phyloP scores from a whole-genome alignment of 2,113 vertebrate species.

The Ictalurus furcatus region DNA sequence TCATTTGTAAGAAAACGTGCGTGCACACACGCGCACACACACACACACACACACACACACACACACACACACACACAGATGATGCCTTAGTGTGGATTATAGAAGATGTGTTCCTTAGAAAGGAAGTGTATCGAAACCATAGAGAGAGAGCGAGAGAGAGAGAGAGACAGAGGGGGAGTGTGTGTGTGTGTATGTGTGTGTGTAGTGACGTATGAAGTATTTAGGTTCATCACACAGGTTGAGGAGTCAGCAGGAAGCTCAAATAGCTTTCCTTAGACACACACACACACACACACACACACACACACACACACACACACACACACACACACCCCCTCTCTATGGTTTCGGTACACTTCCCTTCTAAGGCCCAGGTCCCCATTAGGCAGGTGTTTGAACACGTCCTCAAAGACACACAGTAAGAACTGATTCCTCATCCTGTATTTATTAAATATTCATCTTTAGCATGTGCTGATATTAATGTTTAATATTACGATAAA shows the following conservation, averaged over 20 bases:
- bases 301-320: no score
- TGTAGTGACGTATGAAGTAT: slow-evolving; percentile 65
- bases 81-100: neutral
- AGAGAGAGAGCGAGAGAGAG: no score
- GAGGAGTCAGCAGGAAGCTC: slow-evolving; percentile 62
- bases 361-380: neutral
- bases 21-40: neutral
- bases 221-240: slow-evolving; percentile 69
- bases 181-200: slow-evolving; percentile 24
- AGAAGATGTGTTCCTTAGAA: neutral
- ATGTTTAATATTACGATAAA: neutral
- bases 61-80: neutral
- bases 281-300: no score
- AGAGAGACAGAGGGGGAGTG: neutral
- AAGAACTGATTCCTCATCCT: neutral
- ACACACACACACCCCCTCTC: no score
- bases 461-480: neutral
- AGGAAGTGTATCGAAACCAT: no score
- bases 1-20: neutral
- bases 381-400: neutral
- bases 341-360: neutral
- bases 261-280: slow-evolving; percentile 32
- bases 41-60: neutral
- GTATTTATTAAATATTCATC: neutral
- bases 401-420: neutral